These are phyloP conservation scores for Streblospio benedicti DNA, from an alignment of 1,140 invertebrate species.

Conservation along the genomic window DNA sequence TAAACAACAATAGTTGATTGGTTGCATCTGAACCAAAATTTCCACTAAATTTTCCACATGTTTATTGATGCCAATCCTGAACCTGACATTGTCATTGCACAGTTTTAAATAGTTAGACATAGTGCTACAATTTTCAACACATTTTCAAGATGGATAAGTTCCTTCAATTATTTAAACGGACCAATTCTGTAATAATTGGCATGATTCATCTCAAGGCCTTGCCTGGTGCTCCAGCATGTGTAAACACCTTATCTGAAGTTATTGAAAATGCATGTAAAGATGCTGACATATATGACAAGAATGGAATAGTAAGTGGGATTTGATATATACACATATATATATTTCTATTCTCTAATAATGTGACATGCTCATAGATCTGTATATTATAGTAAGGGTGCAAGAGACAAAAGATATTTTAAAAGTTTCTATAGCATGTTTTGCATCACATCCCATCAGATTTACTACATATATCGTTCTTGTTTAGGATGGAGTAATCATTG, in stretches of 20 bases:
- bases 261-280: neutral
- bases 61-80: too few species aligned
- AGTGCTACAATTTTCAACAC: too few species aligned
- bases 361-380: neutral
- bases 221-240: neutral
- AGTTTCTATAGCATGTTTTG: neutral
- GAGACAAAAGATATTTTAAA: neutral
- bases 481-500: conserved; percentile 68
- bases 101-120: too few species aligned
- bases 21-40: too few species aligned
- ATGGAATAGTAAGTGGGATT: neutral
- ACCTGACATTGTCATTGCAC: too few species aligned
- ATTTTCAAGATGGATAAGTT: conserved; percentile 2
- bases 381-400: neutral
- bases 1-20: too few species aligned
- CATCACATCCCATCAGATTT: neutral
- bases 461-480: conserved; percentile 15
- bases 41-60: too few species aligned
- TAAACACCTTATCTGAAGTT: neutral
- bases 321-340: neutral
- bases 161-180: neutral
- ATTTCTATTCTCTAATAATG: neutral
- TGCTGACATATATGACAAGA: neutral
- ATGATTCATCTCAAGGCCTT: neutral
- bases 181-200: neutral